Base-by-base conservation (phyloP, 2,888 invertebrate genomes). In the Timema podura region DNA sequence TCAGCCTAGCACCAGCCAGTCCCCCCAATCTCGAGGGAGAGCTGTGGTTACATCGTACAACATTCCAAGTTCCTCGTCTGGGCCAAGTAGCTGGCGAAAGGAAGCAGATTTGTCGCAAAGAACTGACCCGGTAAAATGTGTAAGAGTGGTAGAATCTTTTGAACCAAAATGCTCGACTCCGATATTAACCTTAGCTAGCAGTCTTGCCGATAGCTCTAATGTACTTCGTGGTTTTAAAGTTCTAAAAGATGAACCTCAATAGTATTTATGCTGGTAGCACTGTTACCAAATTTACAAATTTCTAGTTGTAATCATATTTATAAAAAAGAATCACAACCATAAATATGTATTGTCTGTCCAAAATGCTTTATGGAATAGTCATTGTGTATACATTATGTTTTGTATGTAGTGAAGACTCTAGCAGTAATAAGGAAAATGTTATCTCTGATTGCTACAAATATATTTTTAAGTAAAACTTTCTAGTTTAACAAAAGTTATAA, bases 171-270 rank as follows among this genome's bases (percentile, higher is more conserved):
- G 48, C 13, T 44, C 59, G 7, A 49, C 54, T 13, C 72, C 72
- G 46, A 44, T 69, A 8, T 65, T 72, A 15, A 72, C 72, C 3
- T 57, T 72, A 3, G 72, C 72, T n/a, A 71, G 68, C n/a, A 72
- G 70, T 51, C 54, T 72, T 7, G 70, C 70, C 11, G 68, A 72
- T 47, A 59, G 46, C 51, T 48, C 72, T 45, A 61, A 46, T 64
- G 54, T 72, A 15, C 66, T 66, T 7, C 47, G 71, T n/a, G 72
- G 72, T 8, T 72, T 72, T 49, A 67, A 72, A 6, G 66, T 71
- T 59, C 54, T 51, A 13, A 69, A 71, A 15, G 67, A 71, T n/a
- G 57, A 68, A 49, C 65, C 61, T 7, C 61, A 61, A 13, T 61
- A 45, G 30, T 30, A 30, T 30, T 30, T 30, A 30, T 30, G 30